These are phyloP conservation scores for Manis crassicaudata DNA, from an alignment of 2,797 vertebrate genomes.

Conservation along the genomic window DNA sequence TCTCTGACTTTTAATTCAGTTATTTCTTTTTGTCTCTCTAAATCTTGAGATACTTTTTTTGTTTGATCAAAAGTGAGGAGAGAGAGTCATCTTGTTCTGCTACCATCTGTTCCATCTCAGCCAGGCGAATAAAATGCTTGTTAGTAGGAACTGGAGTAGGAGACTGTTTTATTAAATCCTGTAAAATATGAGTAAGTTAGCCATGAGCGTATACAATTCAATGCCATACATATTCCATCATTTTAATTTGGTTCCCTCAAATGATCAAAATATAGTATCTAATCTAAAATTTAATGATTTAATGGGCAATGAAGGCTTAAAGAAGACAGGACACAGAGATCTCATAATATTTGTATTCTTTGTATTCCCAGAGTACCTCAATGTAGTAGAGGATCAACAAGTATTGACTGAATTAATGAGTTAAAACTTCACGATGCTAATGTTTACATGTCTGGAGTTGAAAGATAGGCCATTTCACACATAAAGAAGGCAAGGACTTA, in stretches of 20 bases:
- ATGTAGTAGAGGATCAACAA: background rate
- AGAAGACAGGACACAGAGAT: background rate
- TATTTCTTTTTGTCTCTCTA: constrained; percentile 89
- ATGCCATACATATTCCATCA: background rate
- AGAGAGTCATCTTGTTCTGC: constrained; percentile 93
- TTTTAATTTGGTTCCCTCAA: constrained; percentile 59
- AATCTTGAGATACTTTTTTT: constrained; percentile 88
- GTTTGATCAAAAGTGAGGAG: constrained; percentile 88
- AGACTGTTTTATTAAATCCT: constrained; percentile 94
- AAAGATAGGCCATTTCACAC: background rate
- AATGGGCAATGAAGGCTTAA: background rate
- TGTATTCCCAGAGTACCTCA: background rate
- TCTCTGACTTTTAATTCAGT: constrained; percentile 88
- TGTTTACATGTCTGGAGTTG: background rate
- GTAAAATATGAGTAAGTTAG: constrained; percentile 68
- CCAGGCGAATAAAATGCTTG: constrained; percentile 91
- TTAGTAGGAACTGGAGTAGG: constrained; percentile 86
- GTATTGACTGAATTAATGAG: background rate
- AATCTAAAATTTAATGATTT: constrained; percentile 14
- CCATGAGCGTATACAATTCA: background rate
- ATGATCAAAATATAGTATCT: constrained; percentile 38
- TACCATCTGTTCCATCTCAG: constrained; percentile 94
- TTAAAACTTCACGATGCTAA: background rate
- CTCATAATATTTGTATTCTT: background rate
- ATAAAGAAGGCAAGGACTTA: background rate